Conservation (phyloP, 2,797 vertebrate species). For the Rhinophrynus dorsalis region DNA sequence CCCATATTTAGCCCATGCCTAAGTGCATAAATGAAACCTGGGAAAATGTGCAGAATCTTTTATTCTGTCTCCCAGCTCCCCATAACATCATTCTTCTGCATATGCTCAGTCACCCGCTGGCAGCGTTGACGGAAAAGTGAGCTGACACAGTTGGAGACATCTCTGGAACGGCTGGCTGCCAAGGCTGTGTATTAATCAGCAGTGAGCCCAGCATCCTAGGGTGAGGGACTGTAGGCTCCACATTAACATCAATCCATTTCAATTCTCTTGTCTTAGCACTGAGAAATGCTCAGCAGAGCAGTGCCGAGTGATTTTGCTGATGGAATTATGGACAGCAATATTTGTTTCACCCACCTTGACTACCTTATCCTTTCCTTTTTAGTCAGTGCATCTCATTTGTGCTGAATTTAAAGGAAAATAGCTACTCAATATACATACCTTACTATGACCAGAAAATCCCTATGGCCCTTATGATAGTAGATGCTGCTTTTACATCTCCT, state of each 20-base stretch:
- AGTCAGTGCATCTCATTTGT: constrained; percentile 33
- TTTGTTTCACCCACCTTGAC: constrained; percentile 24
- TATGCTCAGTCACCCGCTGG: constrained; percentile 40
- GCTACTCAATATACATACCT: too few species aligned
- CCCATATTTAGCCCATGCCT: neutral
- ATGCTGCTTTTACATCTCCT: too few species aligned
- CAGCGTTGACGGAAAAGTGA: constrained; percentile 40
- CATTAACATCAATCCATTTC: constrained; percentile 55
- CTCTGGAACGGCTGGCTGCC: constrained; percentile 50
- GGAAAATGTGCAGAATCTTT: neutral
- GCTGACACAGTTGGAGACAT: constrained; percentile 55
- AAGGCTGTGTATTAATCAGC: constrained; percentile 58
- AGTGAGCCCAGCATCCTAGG: constrained; percentile 53
- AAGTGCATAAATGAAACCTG: neutral
- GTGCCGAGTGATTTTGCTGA: constrained; percentile 29
- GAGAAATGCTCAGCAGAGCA: constrained; percentile 32
- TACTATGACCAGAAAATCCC: too few species aligned
- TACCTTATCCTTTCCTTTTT: constrained; percentile 19
- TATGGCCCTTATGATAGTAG: too few species aligned
- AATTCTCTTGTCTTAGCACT: constrained; percentile 39
- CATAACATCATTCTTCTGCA: constrained; percentile 30
- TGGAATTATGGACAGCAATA: constrained; percentile 36
- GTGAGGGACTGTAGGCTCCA: constrained; percentile 53
- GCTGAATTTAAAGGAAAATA: too few species aligned
- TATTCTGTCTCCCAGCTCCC: constrained; percentile 19